Evolutionary conservation across 1,140 invertebrate genomes (phyloP).

Genomic region (Sminthurides bifidus): DNA sequence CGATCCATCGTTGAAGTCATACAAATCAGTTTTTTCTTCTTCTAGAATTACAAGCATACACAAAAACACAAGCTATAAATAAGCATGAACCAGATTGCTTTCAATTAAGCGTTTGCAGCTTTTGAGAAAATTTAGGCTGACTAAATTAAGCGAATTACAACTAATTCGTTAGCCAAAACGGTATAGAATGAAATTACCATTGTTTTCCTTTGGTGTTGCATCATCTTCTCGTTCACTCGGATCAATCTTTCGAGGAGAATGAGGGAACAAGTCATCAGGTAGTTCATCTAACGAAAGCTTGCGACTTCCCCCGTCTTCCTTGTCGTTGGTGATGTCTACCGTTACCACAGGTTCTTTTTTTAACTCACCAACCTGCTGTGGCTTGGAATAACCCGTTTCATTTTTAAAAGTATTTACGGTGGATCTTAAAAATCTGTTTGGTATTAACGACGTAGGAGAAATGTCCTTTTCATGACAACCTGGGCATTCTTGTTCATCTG

Average conservation of each 20-base stretch:
- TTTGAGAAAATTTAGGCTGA: no score
- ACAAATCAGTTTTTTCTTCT: constrained; percentile 22
- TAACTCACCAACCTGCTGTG: constrained; percentile 24
- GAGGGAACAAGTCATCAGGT: constrained; percentile 30
- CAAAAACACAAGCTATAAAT: not conserved
- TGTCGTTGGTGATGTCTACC: constrained; percentile 1
- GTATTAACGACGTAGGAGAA: constrained; percentile 81
- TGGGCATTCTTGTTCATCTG: constrained; percentile 88
- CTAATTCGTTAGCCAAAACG: no score
- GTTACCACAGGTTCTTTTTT: constrained; percentile 2
- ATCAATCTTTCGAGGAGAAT: constrained; percentile 30
- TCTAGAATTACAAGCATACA: no score
- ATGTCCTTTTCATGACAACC: constrained; percentile 84
- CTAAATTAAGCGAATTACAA: no score
- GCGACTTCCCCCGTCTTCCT: not conserved
- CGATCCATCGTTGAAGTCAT: constrained; percentile 30
- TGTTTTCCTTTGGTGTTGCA: not conserved
- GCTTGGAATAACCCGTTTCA: constrained; percentile 65
- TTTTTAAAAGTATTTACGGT: constrained; percentile 79
- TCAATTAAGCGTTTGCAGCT: no score
- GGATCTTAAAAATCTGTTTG: constrained; percentile 78
- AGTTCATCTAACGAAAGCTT: constrained; percentile 28
- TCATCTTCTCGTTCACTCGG: constrained; percentile 3
- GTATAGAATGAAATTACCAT: not conserved
- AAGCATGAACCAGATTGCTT: not conserved